A percentile compares a stretch with the other conserved stretches of the same genome.
Evolutionary conservation across 2,797 vertebrate genomes (phyloP).

Genomic region (Sebastolobus altivelis): DNA sequence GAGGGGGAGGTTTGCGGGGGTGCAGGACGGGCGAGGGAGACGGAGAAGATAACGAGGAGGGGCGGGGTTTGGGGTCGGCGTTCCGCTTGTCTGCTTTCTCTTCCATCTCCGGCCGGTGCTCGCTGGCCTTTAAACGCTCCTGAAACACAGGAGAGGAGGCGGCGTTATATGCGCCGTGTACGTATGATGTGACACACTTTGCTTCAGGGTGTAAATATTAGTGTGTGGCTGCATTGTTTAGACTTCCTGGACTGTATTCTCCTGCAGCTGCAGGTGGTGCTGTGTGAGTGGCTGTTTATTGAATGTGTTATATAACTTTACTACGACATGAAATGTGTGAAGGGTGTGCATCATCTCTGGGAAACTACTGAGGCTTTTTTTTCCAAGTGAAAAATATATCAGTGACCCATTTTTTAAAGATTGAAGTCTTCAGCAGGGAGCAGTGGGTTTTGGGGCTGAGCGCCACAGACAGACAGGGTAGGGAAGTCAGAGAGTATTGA

Average conservation of each 20-base stretch:
- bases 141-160: constrained; percentile 69
- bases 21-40: constrained; percentile 84
- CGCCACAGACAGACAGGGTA: neutral
- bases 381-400: neutral
- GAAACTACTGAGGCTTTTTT: neutral
- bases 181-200: neutral
- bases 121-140: constrained; percentile 93
- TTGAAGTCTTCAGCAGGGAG: neutral
- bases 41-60: constrained; percentile 78
- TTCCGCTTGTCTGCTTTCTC: constrained; percentile 90
- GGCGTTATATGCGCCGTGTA: neutral
- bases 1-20: constrained; percentile 86
- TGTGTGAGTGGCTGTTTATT: neutral
- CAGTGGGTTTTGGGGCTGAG: neutral
- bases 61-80: constrained; percentile 86
- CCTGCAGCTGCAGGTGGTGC: constrained; percentile 20
- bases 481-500: neutral
- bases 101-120: constrained; percentile 90
- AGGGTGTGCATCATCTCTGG: neutral
- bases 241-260: constrained; percentile 3
- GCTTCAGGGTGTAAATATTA: neutral
- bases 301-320: neutral
- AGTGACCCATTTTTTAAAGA: neutral
- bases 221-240: constrained; percentile 15
- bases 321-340: neutral